Conservation (phyloP, 2,888 invertebrate species). For the Germaria angustata region DNA sequence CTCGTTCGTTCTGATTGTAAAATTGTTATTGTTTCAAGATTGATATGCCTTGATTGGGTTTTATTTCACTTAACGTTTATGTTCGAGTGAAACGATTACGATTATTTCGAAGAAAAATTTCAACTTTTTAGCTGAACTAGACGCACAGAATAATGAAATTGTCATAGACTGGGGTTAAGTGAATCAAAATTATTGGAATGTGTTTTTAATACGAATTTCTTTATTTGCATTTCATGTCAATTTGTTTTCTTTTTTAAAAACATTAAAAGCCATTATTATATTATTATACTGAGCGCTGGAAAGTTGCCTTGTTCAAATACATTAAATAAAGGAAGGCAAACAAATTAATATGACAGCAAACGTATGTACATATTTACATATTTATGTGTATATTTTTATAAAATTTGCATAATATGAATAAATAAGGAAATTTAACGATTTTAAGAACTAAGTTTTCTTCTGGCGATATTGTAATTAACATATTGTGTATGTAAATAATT, state of each 20-base stretch:
- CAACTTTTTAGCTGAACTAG: conserved; percentile 8
- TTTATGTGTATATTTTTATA: background rate
- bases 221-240: background rate
- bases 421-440: background rate
- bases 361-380: background rate
- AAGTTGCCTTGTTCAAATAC: background rate
- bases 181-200: background rate
- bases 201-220: background rate
- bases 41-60: conserved; percentile 36
- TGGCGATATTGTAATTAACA: too few species aligned
- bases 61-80: conserved; percentile 6
- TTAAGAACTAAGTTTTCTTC: background rate
- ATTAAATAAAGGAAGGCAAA: background rate
- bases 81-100: background rate
- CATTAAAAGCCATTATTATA: background rate
- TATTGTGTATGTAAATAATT: too few species aligned
- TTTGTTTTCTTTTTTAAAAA: background rate
- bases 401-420: conserved; percentile 7
- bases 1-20: conserved; percentile 7
- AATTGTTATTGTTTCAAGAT: conserved; percentile 26
- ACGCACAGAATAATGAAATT: background rate
- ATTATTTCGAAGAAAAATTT: background rate
- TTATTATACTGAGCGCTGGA: background rate
- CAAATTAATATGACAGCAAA: background rate
- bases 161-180: conserved; percentile 6